Evolutionary conservation across 1,140 invertebrate genomes (phyloP).

Genomic region (Amyelois transitella): DNA sequence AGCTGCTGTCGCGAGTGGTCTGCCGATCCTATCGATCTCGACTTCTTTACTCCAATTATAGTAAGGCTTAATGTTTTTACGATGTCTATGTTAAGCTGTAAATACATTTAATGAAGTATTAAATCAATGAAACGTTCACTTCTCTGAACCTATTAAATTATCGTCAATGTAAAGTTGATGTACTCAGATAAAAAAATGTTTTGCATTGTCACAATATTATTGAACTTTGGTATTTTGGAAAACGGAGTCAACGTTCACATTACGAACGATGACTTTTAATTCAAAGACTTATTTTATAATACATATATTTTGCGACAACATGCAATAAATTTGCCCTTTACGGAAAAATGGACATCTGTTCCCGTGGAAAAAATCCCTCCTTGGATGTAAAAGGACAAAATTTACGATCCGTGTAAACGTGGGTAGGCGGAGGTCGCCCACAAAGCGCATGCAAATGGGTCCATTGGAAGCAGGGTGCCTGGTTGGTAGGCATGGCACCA

Average conservation of each 20-base stretch:
- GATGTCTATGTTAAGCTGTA: too few species aligned
- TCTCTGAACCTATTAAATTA: too few species aligned
- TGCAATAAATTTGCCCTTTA: slow-evolving; percentile 63
- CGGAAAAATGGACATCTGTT: slow-evolving; percentile 65
- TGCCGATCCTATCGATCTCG: slow-evolving; percentile 48
- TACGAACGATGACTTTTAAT: slow-evolving; percentile 40
- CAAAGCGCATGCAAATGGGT: slow-evolving; percentile 65
- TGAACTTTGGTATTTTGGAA: slow-evolving; percentile 21
- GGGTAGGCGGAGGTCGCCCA: slow-evolving; percentile 60
- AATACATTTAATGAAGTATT: too few species aligned
- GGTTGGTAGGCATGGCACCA: slow-evolving; percentile 33
- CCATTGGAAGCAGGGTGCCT: slow-evolving; percentile 49
- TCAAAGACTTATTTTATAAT: slow-evolving; percentile 48
- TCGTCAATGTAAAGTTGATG: background rate
- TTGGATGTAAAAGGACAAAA: slow-evolving; percentile 67
- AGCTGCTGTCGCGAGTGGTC: slow-evolving; percentile 40
- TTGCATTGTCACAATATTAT: too few species aligned
- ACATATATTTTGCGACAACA: slow-evolving; percentile 42
- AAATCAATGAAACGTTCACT: too few species aligned
- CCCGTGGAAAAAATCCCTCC: slow-evolving; percentile 55
- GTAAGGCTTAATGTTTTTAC: too few species aligned
- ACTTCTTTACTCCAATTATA: slow-evolving; percentile 38
- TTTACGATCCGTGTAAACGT: slow-evolving; percentile 64
- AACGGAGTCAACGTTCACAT: slow-evolving; percentile 39
- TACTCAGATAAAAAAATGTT: background rate